Conservation (phyloP, 2,113 vertebrate species). For the Xiphophorus couchianus region DNA sequence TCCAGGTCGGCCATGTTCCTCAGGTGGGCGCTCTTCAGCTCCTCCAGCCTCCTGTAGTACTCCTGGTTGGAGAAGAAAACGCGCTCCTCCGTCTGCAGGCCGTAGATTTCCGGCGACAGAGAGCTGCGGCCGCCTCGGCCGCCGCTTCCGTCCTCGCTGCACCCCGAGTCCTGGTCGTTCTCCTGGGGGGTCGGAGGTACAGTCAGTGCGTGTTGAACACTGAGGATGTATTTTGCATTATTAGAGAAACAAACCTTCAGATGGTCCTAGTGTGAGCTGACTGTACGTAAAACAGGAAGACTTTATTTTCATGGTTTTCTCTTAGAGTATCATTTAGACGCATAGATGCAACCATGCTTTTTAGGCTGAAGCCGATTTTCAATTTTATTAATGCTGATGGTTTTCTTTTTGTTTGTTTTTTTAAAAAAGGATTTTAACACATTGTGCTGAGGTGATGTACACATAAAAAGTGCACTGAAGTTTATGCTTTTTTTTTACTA, state of each 20-base stretch:
- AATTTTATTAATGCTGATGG: neutral
- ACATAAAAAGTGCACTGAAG: too few species aligned
- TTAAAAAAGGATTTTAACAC: too few species aligned
- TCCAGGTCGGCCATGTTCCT: slow-evolving; percentile 88
- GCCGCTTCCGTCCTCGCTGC: slow-evolving; percentile 25
- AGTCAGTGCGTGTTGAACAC: neutral
- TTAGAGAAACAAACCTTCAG: neutral
- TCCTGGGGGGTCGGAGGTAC: slow-evolving; percentile 22
- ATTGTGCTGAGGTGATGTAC: too few species aligned
- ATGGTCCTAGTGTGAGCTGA: neutral
- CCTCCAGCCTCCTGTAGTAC: slow-evolving; percentile 89
- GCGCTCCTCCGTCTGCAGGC: slow-evolving; percentile 60
- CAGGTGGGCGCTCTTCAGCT: slow-evolving; percentile 85
- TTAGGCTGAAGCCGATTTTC: neutral
- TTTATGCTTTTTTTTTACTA: too few species aligned
- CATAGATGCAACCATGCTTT: neutral
- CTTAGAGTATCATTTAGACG: neutral
- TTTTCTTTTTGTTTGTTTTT: too few species aligned
- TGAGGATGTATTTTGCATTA: neutral
- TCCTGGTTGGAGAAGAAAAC: slow-evolving; percentile 84
- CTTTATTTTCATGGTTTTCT: neutral
- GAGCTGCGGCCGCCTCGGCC: slow-evolving; percentile 30
- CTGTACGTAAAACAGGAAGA: neutral
- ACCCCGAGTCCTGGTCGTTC: slow-evolving; percentile 28
- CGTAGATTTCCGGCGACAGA: slow-evolving; percentile 61